phyloP scores from a whole-genome alignment of 2,113 vertebrate genomes.

The Paraplagusia blochii region DNA sequence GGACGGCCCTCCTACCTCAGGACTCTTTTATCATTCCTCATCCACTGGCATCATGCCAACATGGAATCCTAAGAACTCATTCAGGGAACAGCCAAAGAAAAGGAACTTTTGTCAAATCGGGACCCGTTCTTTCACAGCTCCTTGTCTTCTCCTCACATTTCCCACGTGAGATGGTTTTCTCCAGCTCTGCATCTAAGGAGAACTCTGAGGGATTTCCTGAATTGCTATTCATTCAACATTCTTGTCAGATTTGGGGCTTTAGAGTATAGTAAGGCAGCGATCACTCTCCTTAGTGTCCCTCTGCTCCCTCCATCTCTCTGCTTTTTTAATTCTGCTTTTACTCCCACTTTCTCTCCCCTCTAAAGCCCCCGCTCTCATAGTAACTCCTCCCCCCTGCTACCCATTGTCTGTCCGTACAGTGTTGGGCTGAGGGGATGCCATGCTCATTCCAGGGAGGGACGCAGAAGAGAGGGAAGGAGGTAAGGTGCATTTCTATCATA shows the following conservation, averaged over 20 bases:
- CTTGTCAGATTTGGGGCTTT: conserved; percentile 57
- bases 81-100: conserved; percentile 70
- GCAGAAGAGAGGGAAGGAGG: conserved; percentile 55
- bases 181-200: conserved; percentile 51
- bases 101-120: conserved; percentile 67
- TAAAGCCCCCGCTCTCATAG: conserved; percentile 56
- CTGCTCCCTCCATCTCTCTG: conserved; percentile 27
- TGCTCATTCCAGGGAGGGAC: conserved; percentile 59
- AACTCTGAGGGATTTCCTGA: conserved; percentile 8
- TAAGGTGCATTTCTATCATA: conserved; percentile 61
- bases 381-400: conserved; percentile 66
- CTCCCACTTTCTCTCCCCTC: conserved; percentile 46
- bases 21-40: conserved; percentile 71
- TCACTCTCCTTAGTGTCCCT: conserved; percentile 42
- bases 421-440: conserved; percentile 66
- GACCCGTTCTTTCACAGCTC: conserved; percentile 58
- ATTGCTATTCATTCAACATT: conserved; percentile 70
- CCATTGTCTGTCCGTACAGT: conserved; percentile 76
- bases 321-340: conserved; percentile 56
- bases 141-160: conserved; percentile 62
- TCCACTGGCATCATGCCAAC: conserved; percentile 76
- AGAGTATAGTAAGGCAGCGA: conserved; percentile 55
- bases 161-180: conserved; percentile 65
- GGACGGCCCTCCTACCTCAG: conserved; percentile 60
- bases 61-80: conserved; percentile 77